Percentiles rank a stretch among this genome's conserved stretches.
Conservation (phyloP, 1,140 invertebrate species). For the Drosophila eugracilis region DNA sequence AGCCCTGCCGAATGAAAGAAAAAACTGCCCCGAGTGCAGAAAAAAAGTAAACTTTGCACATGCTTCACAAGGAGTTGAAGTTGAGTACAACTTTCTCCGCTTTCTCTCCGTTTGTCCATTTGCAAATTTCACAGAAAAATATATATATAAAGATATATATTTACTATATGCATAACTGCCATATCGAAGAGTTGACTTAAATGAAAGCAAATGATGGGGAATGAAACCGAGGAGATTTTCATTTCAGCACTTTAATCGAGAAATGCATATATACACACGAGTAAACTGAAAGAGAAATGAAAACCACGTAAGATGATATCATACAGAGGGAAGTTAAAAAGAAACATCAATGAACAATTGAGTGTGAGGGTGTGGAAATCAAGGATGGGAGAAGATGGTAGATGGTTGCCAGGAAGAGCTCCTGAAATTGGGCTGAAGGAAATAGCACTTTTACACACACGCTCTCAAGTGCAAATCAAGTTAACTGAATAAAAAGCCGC, state of each 20-base stretch:
- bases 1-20: slow-evolving; percentile 26
- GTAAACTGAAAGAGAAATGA: slow-evolving; percentile 17
- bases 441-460: slow-evolving; percentile 45
- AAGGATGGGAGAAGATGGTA: background rate
- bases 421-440: slow-evolving; percentile 43
- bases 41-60: slow-evolving; percentile 39
- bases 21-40: slow-evolving; percentile 32
- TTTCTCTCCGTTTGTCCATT: slow-evolving; percentile 3
- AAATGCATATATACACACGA: background rate
- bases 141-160: too few relatives aligned
- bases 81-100: slow-evolving; percentile 14
- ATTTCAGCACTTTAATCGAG: slow-evolving; percentile 40
- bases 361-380: too few relatives aligned
- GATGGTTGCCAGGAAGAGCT: slow-evolving; percentile 24
- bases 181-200: slow-evolving; percentile 11
- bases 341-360: slow-evolving; percentile 43
- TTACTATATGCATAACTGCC: too few relatives aligned
- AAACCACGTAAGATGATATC: slow-evolving; percentile 52
- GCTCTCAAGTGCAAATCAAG: slow-evolving; percentile 71
- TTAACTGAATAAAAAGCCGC: slow-evolving; percentile 62
- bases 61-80: slow-evolving; percentile 30
- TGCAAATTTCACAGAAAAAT: slow-evolving; percentile 24
- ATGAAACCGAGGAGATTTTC: slow-evolving; percentile 17
- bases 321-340: slow-evolving; percentile 31
- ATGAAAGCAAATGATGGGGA: slow-evolving; percentile 23